Conservation (phyloP, 1,140 invertebrate genomes). For the Danaus plexippus region DNA sequence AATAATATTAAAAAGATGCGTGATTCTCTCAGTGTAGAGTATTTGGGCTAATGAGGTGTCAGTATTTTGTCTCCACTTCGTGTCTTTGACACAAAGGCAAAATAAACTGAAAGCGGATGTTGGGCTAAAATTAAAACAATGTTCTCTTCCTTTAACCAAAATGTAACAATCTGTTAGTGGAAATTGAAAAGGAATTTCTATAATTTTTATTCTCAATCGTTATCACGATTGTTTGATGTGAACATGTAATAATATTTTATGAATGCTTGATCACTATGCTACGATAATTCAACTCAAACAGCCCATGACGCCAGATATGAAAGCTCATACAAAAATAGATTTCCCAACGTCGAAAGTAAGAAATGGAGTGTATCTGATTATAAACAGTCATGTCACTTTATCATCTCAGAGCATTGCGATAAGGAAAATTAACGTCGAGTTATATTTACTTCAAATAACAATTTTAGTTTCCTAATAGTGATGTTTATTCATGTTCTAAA, state of each 20-base stretch:
- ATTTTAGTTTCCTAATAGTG: too few species aligned
- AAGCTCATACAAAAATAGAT: constrained; percentile 25
- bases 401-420: background rate
- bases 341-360: constrained; percentile 19
- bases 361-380: constrained; percentile 22
- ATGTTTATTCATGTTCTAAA: too few species aligned
- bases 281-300: constrained; percentile 16
- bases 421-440: too few species aligned
- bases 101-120: constrained; percentile 9
- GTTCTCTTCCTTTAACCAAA: constrained; percentile 2
- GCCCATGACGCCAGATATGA: constrained; percentile 12
- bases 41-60: constrained; percentile 8
- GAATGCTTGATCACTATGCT: constrained; percentile 8
- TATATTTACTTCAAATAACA: too few species aligned
- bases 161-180: background rate
- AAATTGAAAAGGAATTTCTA: constrained; percentile 1
- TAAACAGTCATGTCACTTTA: constrained; percentile 22
- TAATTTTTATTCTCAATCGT: background rate
- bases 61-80: constrained; percentile 6
- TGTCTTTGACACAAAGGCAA: background rate
- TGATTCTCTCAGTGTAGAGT: background rate
- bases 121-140: constrained; percentile 8
- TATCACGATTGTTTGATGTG: background rate
- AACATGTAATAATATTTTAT: background rate
- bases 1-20: too few species aligned